phyloP scores from a whole-genome alignment of 2,113 vertebrate genomes.

The Cephalopholis sonnerati region DNA sequence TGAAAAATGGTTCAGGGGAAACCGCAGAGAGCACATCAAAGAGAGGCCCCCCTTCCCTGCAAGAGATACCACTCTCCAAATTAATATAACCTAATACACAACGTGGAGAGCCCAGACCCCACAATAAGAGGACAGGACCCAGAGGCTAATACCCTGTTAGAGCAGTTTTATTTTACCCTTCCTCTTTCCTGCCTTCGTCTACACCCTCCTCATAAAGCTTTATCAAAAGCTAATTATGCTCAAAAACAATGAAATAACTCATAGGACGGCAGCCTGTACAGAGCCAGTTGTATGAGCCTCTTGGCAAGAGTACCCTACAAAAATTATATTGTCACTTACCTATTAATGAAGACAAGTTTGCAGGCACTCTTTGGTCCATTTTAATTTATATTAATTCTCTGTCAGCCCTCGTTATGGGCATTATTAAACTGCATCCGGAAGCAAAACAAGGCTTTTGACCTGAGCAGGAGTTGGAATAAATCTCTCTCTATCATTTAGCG shows the following conservation, averaged over 20 bases:
- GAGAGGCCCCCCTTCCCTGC: slow-evolving; percentile 56
- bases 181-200: slow-evolving; percentile 48
- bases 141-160: slow-evolving; percentile 60
- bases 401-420: slow-evolving; percentile 79
- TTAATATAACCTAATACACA: slow-evolving; percentile 76
- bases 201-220: slow-evolving; percentile 58
- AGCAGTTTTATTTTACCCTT: slow-evolving; percentile 65
- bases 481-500: slow-evolving; percentile 69
- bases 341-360: slow-evolving; percentile 85
- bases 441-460: slow-evolving; percentile 78
- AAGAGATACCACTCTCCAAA: slow-evolving; percentile 75
- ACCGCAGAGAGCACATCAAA: slow-evolving; percentile 70
- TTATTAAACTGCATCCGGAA: slow-evolving; percentile 80
- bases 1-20: slow-evolving; percentile 69
- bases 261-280: slow-evolving; percentile 43
- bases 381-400: slow-evolving; percentile 86
- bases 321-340: slow-evolving; percentile 82
- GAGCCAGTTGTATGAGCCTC: slow-evolving; percentile 57
- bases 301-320: slow-evolving; percentile 58
- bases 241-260: slow-evolving; percentile 76
- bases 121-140: neutral
- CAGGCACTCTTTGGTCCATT: slow-evolving; percentile 73
- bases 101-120: slow-evolving; percentile 64
- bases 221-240: slow-evolving; percentile 76
- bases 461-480: slow-evolving; percentile 72